Conservation (phyloP, 2,888 invertebrate genomes). For the Callinectes sapidus region DNA sequence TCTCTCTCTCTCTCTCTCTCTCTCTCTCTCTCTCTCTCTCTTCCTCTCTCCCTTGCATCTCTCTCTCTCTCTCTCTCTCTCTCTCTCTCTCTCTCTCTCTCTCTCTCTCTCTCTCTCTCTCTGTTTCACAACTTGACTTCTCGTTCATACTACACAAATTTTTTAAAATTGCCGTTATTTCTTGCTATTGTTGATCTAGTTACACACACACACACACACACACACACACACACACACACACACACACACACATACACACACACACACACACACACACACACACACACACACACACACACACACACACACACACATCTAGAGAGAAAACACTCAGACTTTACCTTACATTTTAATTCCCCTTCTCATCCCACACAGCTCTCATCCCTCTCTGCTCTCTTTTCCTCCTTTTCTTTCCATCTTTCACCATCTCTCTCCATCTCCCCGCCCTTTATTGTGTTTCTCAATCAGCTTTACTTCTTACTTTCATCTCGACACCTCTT, state of each 20-base stretch:
- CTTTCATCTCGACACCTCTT: background rate
- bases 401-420: background rate
- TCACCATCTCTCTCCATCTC: background rate
- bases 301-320: too few relatives aligned
- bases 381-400: background rate
- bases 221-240: too few relatives aligned
- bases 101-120: constrained; percentile 14
- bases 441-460: background rate
- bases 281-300: too few relatives aligned
- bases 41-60: background rate
- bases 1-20: background rate
- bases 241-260: too few relatives aligned
- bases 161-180: too few relatives aligned
- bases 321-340: background rate
- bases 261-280: too few relatives aligned
- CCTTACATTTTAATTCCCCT: background rate
- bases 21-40: background rate
- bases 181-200: too few relatives aligned
- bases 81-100: constrained; percentile 4
- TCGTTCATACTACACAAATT: too few relatives aligned
- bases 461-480: background rate
- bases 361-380: background rate
- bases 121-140: too few relatives aligned
- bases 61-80: constrained; percentile 5
- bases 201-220: too few relatives aligned